Base-by-base conservation (phyloP, 2,888 invertebrate species). In the Tetropium fuscum region DNA sequence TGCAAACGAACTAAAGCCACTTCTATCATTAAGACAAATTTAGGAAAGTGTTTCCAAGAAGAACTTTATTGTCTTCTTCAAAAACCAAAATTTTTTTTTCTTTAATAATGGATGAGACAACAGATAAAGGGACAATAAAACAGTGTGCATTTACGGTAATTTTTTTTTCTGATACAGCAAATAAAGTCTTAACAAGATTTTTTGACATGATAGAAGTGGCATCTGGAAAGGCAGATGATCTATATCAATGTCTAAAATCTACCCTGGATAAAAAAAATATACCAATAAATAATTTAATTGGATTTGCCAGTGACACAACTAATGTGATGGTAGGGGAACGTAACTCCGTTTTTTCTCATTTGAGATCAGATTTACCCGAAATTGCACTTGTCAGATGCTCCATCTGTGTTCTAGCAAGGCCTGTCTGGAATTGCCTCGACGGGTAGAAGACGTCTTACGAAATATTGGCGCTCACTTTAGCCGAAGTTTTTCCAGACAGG, bases 341-440 rank as follows among this genome's bases (percentile, higher is more conserved):
- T 10, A 20, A 41, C 11, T 43, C 25, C n/a, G 22, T 43, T 2
- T 43, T 18, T 43, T 18, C 22, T 7, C 3, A 11, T 43, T 18
- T 11, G 8, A 43, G 25, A 43, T 8, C n/a, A 10, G 34, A 59
- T n/a, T 43, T 59, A 11, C 48, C 53, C 8, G 1, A 45, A 77
- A 74, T 58, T 79, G 75, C 58, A 72, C 69, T 20, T 78, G 77
- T 53, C 78, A 77, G 55, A 68, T 73, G 64, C 70, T 75, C 22
- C 69, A 76, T 61, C 60, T 78, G 47, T 66, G 71, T 43, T 63
- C 76, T 36, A 71, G 71, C 4, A 69, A 77, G 59, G 76, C 78
- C 7, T 78, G 76, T 60, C 53, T 74, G 1, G 73, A 72, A 61
- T 58, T 78, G 10, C 78, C 78, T 3, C 41, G 53, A 30, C 51